Percentiles rank a stretch among this genome's conserved stretches.
Conservation (phyloP, 2,888 invertebrate genomes). For the Ischnus inquisitorius region DNA sequence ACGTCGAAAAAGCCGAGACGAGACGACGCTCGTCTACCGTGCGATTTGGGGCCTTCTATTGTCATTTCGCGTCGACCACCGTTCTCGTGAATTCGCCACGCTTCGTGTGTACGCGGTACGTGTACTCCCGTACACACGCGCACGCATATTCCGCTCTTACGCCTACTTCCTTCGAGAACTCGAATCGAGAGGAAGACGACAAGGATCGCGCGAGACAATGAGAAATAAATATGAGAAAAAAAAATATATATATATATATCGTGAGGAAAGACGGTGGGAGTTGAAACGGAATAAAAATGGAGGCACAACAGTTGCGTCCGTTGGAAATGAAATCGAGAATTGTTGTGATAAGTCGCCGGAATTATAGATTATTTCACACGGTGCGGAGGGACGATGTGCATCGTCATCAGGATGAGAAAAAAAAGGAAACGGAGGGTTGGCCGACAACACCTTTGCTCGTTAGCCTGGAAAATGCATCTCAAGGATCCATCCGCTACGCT, state of each 20-base stretch:
- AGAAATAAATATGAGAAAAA: conserved; percentile 47
- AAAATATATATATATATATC: conserved; percentile 16
- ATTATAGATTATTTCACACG: conserved; percentile 55
- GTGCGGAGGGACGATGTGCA: conserved; percentile 4
- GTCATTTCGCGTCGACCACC: conserved; percentile 58
- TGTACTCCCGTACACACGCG: conserved; percentile 3
- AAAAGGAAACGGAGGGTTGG: conserved; percentile 11
- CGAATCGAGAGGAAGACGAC: conserved; percentile 65
- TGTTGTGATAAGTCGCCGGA: background rate
- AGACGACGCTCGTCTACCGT: conserved; percentile 49
- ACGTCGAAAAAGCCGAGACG: conserved; percentile 55
- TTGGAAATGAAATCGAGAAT: conserved; percentile 3
- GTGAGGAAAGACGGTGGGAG: background rate
- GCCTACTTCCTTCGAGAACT: conserved; percentile 75
- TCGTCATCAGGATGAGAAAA: conserved; percentile 17
- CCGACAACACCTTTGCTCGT: conserved; percentile 55
- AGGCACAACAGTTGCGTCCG: conserved; percentile 16
- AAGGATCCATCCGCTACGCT: conserved; percentile 10
- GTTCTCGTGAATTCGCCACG: conserved; percentile 31
- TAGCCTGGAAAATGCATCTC: conserved; percentile 54
- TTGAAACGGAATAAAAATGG: conserved; percentile 15
- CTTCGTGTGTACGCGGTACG: background rate
- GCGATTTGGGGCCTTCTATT: conserved; percentile 63
- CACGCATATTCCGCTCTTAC: conserved; percentile 37
- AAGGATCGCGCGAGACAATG: conserved; percentile 61